Percentiles rank a stretch among this genome's conserved stretches.
Evolutionary conservation across 2,113 vertebrate species (phyloP).

Genomic region (Atrichornis clamosus): DNA sequence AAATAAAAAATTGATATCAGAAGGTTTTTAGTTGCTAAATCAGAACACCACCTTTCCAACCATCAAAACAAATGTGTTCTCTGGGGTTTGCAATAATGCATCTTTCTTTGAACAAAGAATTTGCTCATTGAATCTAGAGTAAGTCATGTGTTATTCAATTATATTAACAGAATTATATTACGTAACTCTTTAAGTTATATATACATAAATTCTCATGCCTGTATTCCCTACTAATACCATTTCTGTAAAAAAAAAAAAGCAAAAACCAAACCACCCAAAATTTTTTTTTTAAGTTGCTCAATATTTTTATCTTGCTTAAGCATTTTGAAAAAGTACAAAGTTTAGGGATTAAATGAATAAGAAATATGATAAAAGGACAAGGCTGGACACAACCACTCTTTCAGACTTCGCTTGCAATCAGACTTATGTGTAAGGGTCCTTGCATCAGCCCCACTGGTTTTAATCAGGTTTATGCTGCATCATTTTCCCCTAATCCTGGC

Average conservation of each 20-base stretch:
- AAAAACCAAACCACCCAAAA: no score
- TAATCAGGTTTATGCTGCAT: not conserved
- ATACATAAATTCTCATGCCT: not conserved
- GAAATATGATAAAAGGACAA: not conserved
- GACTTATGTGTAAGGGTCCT: not conserved
- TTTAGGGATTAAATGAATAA: not conserved
- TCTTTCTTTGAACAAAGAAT: not conserved
- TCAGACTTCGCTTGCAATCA: not conserved
- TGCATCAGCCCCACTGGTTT: not conserved
- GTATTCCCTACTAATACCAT: not conserved
- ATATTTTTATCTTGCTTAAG: not conserved
- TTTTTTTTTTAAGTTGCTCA: not conserved
- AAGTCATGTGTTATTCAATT: not conserved
- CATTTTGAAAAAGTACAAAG: not conserved
- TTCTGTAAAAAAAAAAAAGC: not conserved
- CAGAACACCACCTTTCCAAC: not conserved
- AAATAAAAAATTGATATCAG: not conserved
- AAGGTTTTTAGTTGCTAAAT: not conserved
- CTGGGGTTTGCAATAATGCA: not conserved
- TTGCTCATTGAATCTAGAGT: not conserved
- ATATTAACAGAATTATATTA: not conserved
- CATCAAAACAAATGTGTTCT: not conserved
- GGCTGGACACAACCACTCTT: not conserved
- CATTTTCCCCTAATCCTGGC: not conserved
- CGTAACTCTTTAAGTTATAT: not conserved